phyloP scores from a whole-genome alignment of 2,113 vertebrate genomes.

The Paramisgurnus dabryanus region DNA sequence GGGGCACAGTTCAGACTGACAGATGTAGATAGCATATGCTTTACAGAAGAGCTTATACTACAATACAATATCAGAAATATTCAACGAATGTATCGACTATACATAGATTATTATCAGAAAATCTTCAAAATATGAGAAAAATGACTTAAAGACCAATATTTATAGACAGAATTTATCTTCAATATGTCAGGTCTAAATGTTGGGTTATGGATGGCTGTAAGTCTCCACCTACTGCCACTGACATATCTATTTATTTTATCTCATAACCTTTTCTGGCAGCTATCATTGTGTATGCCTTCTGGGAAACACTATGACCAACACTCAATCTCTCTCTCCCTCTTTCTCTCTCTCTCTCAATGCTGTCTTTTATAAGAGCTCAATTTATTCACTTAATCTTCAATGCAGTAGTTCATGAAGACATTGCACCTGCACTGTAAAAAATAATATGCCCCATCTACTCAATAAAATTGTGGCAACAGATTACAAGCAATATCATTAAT shows the following conservation, averaged over 20 bases:
- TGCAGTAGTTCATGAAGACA: neutral
- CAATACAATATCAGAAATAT: too few relatives aligned
- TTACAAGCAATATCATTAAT: too few relatives aligned
- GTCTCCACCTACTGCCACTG: constrained; percentile 31
- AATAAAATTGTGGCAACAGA: too few relatives aligned
- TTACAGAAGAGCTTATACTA: neutral
- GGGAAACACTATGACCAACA: neutral
- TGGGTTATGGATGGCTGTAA: constrained; percentile 32
- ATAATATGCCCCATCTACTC: too few relatives aligned
- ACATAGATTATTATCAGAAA: neutral
- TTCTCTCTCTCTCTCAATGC: neutral
- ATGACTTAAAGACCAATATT: too few relatives aligned
- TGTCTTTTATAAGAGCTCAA: constrained; percentile 24
- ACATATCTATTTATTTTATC: constrained; percentile 41
- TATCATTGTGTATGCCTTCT: constrained; percentile 29
- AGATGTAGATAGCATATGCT: neutral
- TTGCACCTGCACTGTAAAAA: too few relatives aligned
- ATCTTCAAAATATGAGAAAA: neutral
- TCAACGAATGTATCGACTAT: too few relatives aligned
- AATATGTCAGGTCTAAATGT: constrained; percentile 28
- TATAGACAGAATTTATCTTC: constrained; percentile 6
- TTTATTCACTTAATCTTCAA: constrained; percentile 39
- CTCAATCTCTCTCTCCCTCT: neutral
- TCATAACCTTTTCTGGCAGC: constrained; percentile 16
- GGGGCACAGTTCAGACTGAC: neutral